These are phyloP conservation scores for Muscicapa comitata DNA, from an alignment of 2,797 vertebrate genomes.

Conservation along the genomic window DNA sequence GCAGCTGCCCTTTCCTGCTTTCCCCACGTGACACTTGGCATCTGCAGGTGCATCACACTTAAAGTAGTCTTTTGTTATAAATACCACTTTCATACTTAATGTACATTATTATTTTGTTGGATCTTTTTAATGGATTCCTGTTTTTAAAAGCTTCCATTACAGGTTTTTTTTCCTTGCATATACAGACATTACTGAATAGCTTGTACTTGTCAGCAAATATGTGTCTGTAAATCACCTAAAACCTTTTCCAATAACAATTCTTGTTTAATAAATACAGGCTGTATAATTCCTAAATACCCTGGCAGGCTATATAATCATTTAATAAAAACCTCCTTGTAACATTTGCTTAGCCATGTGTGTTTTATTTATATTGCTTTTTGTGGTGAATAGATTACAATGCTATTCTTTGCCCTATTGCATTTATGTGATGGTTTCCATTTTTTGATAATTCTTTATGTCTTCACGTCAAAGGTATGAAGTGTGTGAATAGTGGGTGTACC, in stretches of 20 bases:
- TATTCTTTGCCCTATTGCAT: not conserved
- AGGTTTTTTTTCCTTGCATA: not conserved
- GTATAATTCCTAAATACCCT: not conserved
- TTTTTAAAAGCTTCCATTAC: not conserved
- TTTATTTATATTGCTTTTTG: conserved; percentile 14
- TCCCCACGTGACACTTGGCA: rapidly evolving
- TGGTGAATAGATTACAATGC: not conserved
- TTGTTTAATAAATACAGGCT: not conserved
- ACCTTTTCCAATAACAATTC: not conserved
- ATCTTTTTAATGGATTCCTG: not conserved
- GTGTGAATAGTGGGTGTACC: not conserved
- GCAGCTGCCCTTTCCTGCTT: not conserved
- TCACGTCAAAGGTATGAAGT: not conserved
- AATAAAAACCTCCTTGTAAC: conserved; percentile 33
- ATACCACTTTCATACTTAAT: not conserved
- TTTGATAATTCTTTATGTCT: not conserved
- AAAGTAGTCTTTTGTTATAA: not conserved
- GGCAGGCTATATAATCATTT: not conserved
- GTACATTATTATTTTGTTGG: not conserved
- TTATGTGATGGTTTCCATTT: not conserved
- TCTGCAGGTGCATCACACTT: not conserved
- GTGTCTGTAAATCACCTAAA: not conserved
- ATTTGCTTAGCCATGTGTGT: not conserved
- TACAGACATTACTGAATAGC: not conserved
- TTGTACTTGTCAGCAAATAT: not conserved